Conservation (phyloP, 2,888 invertebrate genomes). For the Acanthosepion esculentum region DNA sequence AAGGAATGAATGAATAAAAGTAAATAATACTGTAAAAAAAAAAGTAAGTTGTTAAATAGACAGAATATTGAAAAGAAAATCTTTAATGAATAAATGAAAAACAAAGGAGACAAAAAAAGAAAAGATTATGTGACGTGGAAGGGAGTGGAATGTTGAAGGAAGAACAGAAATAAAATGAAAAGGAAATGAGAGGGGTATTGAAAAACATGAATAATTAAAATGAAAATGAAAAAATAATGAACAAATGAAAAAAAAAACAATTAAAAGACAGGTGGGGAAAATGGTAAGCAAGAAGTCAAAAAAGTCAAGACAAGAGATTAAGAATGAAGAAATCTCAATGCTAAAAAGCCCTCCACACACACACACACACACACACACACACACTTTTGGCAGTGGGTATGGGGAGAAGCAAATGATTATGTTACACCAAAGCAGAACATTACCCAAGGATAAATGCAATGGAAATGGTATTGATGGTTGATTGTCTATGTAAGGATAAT, state of each 20-base stretch:
- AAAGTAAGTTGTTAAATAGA: background rate
- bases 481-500: background rate
- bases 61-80: background rate
- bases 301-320: background rate
- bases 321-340: background rate
- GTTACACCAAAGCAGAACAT: background rate
- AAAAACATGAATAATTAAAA: background rate
- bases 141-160: background rate
- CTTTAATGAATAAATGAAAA: background rate
- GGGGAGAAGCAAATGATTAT: background rate
- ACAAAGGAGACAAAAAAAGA: background rate
- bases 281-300: background rate
- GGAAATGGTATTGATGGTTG: background rate
- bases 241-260: background rate
- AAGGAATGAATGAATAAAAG: background rate
- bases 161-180: background rate
- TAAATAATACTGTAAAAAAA: background rate
- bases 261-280: background rate
- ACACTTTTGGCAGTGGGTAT: background rate
- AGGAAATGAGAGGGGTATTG: background rate
- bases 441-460: conserved; percentile 1
- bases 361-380: too few relatives aligned
- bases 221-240: background rate
- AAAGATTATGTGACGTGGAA: background rate
- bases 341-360: background rate